Conservation (phyloP, 1,140 invertebrate species). For the Megalonaias nervosa region DNA sequence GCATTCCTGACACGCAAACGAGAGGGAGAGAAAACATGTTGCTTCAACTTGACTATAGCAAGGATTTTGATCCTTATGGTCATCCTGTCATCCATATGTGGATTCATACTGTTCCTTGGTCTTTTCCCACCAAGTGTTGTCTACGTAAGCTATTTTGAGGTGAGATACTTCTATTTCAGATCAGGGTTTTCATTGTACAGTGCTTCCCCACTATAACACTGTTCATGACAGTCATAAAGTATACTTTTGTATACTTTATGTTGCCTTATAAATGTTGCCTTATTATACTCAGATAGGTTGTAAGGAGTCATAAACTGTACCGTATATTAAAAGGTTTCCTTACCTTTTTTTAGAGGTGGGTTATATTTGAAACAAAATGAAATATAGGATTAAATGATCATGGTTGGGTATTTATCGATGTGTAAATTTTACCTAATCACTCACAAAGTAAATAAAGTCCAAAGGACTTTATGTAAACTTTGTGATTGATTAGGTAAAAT, state of each 20-base stretch:
- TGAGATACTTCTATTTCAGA: constrained; percentile 1
- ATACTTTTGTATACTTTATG: neutral
- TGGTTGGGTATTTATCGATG: too few species aligned
- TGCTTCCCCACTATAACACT: neutral
- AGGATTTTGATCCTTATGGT: too few species aligned
- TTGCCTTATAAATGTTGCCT: neutral
- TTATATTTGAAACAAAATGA: too few species aligned
- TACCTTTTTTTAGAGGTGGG: neutral
- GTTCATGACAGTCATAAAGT: neutral
- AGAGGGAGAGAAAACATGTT: too few species aligned
- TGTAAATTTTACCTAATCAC: too few species aligned
- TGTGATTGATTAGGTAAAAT: too few species aligned
- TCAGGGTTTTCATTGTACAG: neutral
- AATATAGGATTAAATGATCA: too few species aligned
- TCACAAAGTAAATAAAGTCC: too few species aligned
- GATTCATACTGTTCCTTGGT: constrained; percentile 34
- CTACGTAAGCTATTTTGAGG: constrained; percentile 48
- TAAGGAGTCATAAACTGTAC: too few species aligned
- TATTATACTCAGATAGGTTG: neutral
- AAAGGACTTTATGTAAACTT: too few species aligned
- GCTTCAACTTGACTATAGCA: too few species aligned
- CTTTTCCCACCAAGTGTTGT: constrained; percentile 50
- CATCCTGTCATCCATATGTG: neutral
- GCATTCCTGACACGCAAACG: too few species aligned
- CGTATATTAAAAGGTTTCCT: neutral